phyloP scores from a whole-genome alignment of 2,113 vertebrate genomes.

The Phylloscopus trochilus region DNA sequence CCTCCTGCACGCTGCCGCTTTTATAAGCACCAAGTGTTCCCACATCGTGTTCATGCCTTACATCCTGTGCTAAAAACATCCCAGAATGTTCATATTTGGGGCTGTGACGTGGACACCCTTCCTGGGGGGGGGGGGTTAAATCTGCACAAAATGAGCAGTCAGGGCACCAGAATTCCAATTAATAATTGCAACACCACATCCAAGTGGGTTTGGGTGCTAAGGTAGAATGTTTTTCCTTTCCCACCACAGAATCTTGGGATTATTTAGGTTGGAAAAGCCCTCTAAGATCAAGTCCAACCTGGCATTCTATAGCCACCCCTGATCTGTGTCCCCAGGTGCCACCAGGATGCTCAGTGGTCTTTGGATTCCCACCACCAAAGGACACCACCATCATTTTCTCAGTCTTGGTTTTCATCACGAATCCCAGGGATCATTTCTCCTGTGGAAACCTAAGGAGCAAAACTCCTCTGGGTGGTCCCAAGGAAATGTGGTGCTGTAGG shows the following conservation, averaged over 20 bases:
- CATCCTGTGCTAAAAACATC: not conserved
- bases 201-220: not conserved
- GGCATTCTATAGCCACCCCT: not conserved
- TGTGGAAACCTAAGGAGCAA: not conserved
- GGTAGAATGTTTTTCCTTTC: rapidly evolving
- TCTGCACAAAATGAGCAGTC: not conserved
- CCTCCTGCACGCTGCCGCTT: constrained; percentile 10
- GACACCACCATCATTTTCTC: too few relatives aligned
- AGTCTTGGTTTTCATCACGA: not conserved
- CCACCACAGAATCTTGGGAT: not conserved
- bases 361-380: not conserved
- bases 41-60: not conserved
- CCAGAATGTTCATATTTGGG: not conserved
- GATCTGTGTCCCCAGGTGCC: rapidly evolving
- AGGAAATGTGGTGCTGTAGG: not conserved
- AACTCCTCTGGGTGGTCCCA: not conserved
- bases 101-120: not conserved
- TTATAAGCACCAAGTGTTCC: not conserved
- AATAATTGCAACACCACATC: not conserved
- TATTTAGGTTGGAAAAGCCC: not conserved
- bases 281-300: not conserved
- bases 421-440: not conserved
- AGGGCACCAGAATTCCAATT: not conserved
- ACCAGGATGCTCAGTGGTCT: not conserved
- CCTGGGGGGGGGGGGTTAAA: not conserved